phyloP scores from a whole-genome alignment of 1,140 invertebrate genomes.

The Drosophila insularis region DNA sequence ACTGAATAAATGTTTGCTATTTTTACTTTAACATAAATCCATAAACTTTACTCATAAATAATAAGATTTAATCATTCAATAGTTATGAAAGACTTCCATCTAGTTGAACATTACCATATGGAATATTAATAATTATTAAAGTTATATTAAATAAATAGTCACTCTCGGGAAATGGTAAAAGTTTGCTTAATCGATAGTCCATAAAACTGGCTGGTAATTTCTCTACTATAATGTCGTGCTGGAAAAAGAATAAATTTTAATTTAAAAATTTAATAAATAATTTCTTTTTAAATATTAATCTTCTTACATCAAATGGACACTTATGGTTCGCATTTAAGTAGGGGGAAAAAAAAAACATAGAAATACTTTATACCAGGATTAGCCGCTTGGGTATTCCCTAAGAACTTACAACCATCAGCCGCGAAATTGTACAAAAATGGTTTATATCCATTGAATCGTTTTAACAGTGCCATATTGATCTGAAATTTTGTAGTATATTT shows the following conservation, averaged over 20 bases:
- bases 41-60: no score
- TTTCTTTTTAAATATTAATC: not conserved
- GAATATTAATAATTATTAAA: no score
- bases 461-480: not conserved
- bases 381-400: not conserved
- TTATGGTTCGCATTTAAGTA: not conserved
- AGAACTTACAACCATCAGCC: not conserved
- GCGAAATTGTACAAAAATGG: slow-evolving; percentile 6
- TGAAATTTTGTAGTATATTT: not conserved
- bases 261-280: not conserved
- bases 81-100: no score
- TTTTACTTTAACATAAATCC: no score
- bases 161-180: not conserved
- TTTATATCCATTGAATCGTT: not conserved
- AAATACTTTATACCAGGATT: not conserved
- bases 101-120: no score
- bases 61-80: no score
- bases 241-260: not conserved
- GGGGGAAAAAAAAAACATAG: not conserved
- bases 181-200: not conserved
- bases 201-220: not conserved
- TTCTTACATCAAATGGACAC: not conserved
- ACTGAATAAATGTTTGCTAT: no score
- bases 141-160: not conserved
- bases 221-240: not conserved